Percentiles rank a stretch among this genome's conserved stretches.
These are phyloP conservation scores for Tenthredo distinguenda DNA, from an alignment of 2,888 invertebrate genomes.

Conservation along the genomic window DNA sequence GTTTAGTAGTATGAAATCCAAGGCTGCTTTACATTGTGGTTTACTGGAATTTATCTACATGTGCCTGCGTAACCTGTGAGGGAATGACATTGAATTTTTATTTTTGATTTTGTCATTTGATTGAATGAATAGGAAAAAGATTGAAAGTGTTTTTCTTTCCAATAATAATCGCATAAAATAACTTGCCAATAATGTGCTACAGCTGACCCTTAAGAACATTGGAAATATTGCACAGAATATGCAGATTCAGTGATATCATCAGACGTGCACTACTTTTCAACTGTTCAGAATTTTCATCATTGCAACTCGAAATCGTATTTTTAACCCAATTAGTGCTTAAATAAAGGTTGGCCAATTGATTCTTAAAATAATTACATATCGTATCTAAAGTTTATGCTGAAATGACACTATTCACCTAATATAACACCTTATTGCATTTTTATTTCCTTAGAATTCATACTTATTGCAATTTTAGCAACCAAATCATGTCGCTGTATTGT, in stretches of 20 bases:
- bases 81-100: not conserved
- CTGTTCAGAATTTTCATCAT: not conserved
- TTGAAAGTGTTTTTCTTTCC: not conserved
- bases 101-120: not conserved
- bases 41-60: not conserved
- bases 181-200: constrained; percentile 17
- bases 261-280: not conserved
- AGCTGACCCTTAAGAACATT: not conserved
- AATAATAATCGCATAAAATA: constrained; percentile 23
- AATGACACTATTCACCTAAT: constrained; percentile 3
- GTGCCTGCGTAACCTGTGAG: not conserved
- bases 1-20: not conserved
- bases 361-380: not conserved
- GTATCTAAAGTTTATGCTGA: not conserved
- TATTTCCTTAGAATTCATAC: not conserved
- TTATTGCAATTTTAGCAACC: no score
- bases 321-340: not conserved
- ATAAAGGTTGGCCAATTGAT: constrained; percentile 14
- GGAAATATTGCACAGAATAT: constrained; percentile 7
- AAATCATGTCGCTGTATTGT: not conserved
- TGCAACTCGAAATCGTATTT: not conserved
- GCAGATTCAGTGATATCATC: not conserved
- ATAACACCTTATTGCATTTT: not conserved
- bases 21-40: not conserved
- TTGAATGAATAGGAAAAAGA: not conserved